Evolutionary conservation across 2,113 vertebrate species (phyloP).

Genomic region (Lathamus discolor): DNA sequence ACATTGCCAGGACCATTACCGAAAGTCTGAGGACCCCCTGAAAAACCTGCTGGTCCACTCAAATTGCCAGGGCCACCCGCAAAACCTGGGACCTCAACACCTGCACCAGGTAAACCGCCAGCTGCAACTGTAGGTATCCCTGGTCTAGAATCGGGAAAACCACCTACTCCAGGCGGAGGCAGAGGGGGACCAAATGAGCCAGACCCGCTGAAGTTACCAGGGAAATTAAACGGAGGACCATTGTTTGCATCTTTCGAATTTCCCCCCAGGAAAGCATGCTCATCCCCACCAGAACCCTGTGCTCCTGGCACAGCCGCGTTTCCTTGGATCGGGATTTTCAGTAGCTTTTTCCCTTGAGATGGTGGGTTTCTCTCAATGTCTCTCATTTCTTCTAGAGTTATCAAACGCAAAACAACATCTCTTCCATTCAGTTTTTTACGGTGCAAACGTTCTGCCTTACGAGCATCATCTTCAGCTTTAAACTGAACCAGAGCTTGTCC

Average conservation of each 20-base stretch:
- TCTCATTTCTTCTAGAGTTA: conserved; percentile 92
- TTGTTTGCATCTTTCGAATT: conserved; percentile 85
- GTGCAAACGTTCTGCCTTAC: conserved; percentile 92
- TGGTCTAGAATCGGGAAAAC: conserved; percentile 86
- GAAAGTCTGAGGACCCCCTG: conserved; percentile 84
- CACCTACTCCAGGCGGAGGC: conserved; percentile 86
- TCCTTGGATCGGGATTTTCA: conserved; percentile 81
- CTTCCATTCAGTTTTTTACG: conserved; percentile 96
- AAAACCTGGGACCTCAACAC: conserved; percentile 88
- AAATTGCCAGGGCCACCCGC: conserved; percentile 79
- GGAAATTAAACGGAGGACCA: conserved; percentile 87
- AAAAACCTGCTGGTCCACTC: conserved; percentile 81
- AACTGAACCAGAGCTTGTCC: conserved; percentile 95
- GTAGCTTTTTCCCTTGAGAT: conserved; percentile 88
- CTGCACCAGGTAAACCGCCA: conserved; percentile 83
- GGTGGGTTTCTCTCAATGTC: conserved; percentile 94
- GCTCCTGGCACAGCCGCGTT: conserved; percentile 70
- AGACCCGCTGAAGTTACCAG: conserved; percentile 84
- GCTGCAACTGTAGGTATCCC: conserved; percentile 81
- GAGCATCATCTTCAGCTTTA: conserved; percentile 92
- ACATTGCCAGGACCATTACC: conserved; percentile 83
- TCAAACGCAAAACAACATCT: conserved; percentile 92
- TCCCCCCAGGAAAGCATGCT: conserved; percentile 87
- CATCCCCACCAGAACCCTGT: conserved; percentile 75
- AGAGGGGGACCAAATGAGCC: conserved; percentile 89